These are phyloP conservation scores for Halcyon badia DNA, from an alignment of 2,797 vertebrate genomes.

Conservation along the genomic window DNA sequence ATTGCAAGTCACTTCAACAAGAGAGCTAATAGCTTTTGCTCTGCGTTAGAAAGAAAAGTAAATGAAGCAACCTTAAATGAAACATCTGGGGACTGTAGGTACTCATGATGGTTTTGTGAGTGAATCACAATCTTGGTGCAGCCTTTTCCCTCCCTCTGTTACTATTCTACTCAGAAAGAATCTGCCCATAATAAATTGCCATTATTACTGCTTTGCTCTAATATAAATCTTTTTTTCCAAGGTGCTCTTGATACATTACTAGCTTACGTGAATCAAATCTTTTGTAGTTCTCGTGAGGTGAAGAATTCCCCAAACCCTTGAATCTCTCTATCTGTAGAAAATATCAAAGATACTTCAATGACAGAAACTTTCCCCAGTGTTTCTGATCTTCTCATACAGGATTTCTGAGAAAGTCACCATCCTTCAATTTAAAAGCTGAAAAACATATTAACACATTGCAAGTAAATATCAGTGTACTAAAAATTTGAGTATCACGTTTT, in stretches of 20 bases:
- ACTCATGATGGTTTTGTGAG: background rate
- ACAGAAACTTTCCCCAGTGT: background rate
- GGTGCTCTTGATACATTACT: background rate
- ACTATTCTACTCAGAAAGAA: background rate
- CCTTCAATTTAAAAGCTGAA: background rate
- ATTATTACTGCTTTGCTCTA: background rate
- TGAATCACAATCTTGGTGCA: background rate
- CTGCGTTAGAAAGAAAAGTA: background rate
- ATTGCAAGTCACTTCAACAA: background rate
- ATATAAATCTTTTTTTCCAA: background rate
- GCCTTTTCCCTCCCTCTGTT: background rate
- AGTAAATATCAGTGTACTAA: background rate
- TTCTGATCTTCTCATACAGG: background rate
- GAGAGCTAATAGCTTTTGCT: background rate
- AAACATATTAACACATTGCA: background rate
- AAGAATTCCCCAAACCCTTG: background rate
- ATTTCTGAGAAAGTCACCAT: background rate
- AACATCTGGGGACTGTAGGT: background rate
- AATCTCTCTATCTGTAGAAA: background rate
- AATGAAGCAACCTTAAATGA: background rate
- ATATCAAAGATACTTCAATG: background rate
- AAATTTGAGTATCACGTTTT: background rate
- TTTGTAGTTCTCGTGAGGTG: background rate
- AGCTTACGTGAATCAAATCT: background rate
- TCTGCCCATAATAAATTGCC: background rate